phyloP scores from a whole-genome alignment of 2,113 vertebrate species.

The Melanerpes aurifrons region DNA sequence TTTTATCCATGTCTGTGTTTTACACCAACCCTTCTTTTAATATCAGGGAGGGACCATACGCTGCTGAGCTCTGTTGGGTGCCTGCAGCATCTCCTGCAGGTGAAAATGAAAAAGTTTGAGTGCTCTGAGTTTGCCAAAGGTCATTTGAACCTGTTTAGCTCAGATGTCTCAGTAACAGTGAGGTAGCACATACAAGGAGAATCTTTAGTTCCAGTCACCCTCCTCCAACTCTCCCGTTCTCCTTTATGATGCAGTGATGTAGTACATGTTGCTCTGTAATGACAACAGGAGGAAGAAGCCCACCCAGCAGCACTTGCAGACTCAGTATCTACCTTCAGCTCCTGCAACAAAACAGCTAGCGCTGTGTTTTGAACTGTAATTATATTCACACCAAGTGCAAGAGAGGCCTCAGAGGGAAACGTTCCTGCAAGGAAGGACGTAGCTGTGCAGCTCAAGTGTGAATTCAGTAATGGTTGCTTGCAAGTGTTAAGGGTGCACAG shows the following conservation, averaged over 20 bases:
- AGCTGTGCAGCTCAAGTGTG: neutral
- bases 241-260: neutral
- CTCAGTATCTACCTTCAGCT: neutral
- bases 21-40: neutral
- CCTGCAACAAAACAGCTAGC: neutral
- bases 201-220: neutral
- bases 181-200: neutral
- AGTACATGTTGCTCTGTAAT: neutral
- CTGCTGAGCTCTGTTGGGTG: neutral
- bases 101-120: neutral
- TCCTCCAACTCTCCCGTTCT: neutral
- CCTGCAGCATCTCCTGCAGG: neutral
- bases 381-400: neutral
- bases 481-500: neutral
- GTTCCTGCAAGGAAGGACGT: neutral
- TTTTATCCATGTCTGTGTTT: neutral
- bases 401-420: neutral
- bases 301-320: neutral
- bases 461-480: neutral
- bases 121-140: neutral
- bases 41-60: neutral
- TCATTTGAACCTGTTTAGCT: neutral
- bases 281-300: neutral
- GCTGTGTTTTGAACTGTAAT: neutral
- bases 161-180: neutral